Evolutionary conservation across 2,888 invertebrate species (phyloP), one percentile per base, ranked within the genome.

Genomic region (Eupithecia subumbrata): DNA sequence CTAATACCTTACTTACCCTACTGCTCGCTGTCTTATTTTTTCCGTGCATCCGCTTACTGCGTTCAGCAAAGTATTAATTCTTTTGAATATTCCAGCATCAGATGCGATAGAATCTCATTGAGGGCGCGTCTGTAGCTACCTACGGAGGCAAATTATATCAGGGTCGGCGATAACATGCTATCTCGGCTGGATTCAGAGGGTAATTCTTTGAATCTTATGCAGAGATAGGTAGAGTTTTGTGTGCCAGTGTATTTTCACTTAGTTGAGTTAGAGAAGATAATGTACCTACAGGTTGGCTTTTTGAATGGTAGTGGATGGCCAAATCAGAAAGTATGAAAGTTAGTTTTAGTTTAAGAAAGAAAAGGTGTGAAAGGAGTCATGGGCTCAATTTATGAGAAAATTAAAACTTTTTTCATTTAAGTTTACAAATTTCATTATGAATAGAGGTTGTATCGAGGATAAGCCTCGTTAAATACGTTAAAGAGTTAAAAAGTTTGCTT

Each of bases 21-120:
- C 25, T 60, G 60, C 25, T 12, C 25, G 22, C 25, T 60, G 5
- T 5, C 60, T 60, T 25, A 22, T 60, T 60, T 60, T 18, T 73
- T 52, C 56, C 64, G 72, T 87, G 79, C 82, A 82, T 83, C 78
- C 84, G 82, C 81, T 85, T 87, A 84, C 81, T 80, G 74, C 80
- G 82, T 80, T 83, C 84, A 79, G 85, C 81, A 79, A 78, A 81
- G 84, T 83, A 85, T 85, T 86, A 86, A 85, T 86, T 84, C 82
- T 84, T 83, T 82, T 87, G 87, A 84, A 87, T 87, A 86, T 86
- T 85, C 82, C 78, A 84, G 80, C 73, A 75, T 68, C 68, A 76
- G 56, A 73, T 69, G 76, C 79, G 83, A 84, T 83, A 83, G 78
- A 79, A 83, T 82, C 83, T 81, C 77, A 81, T 79, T 81, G 81